Evolutionary conservation across 92 coral and sea anemone genomes (phyloP).

Genomic region (Zoanthus gigantus): DNA sequence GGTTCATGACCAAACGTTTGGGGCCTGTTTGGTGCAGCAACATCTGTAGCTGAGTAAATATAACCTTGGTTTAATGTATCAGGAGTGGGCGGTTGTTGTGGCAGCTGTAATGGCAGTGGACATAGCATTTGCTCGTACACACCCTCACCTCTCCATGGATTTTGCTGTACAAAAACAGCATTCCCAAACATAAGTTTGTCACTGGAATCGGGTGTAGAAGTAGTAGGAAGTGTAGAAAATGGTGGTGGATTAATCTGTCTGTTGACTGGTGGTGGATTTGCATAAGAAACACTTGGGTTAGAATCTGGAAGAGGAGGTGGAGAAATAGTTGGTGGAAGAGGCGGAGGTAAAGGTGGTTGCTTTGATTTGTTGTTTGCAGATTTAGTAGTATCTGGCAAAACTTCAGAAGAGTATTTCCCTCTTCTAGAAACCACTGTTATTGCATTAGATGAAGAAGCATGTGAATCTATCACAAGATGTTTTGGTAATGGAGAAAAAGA

Average conservation of each 20-base stretch:
- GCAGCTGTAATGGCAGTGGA: background rate
- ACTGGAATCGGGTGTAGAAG: background rate
- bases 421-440: conserved; percentile 39
- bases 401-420: conserved; percentile 18
- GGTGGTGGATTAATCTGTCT: conserved; percentile 18
- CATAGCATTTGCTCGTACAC: background rate
- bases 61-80: conserved; percentile 2
- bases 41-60: background rate
- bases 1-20: conserved; percentile 12
- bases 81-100: background rate
- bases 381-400: background rate
- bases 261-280: conserved; percentile 23
- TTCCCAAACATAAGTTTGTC: conserved; percentile 9
- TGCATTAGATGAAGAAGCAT: conserved; percentile 1
- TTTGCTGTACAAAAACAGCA: background rate
- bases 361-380: background rate
- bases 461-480: background rate
- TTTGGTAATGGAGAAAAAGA: background rate
- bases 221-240: background rate
- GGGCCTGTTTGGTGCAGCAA: background rate
- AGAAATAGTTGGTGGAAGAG: conserved; percentile 37
- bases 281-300: background rate
- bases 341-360: conserved; percentile 36
- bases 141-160: background rate
- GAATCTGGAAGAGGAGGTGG: conserved; percentile 38